Conservation (phyloP, 2,797 vertebrate genomes). For the Acridotheres tristis region DNA sequence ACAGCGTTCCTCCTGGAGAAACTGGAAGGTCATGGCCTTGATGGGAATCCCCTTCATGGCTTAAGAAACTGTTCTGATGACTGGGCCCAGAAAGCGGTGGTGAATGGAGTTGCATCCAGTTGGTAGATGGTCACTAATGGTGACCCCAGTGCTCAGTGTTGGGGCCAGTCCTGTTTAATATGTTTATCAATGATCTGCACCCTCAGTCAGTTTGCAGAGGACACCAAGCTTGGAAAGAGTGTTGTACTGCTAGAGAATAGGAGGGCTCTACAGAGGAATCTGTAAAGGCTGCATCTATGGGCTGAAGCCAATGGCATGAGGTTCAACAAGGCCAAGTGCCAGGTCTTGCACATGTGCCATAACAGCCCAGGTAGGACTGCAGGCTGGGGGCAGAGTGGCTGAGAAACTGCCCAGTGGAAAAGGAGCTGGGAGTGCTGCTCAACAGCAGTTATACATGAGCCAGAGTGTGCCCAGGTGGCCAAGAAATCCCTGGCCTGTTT, state of each 20-base stretch:
- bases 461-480: neutral
- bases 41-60: neutral
- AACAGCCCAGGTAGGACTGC: neutral
- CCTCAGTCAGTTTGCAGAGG: neutral
- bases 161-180: neutral
- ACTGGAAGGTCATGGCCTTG: neutral
- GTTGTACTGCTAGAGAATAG: neutral
- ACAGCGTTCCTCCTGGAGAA: neutral
- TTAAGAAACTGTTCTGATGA: neutral
- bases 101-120: neutral
- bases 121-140: neutral
- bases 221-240: neutral
- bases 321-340: neutral
- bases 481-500: neutral
- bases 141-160: neutral
- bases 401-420: neutral
- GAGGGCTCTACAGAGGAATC: neutral
- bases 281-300: rapidly evolving
- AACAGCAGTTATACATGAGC: neutral
- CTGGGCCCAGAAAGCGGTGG: neutral
- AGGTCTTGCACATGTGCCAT: too few species aligned
- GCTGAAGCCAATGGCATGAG: rapidly evolving
- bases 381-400: neutral
- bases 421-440: neutral
- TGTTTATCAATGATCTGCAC: neutral